phyloP scores from a whole-genome alignment of 2,113 vertebrate species.

The Monopterus albus region DNA sequence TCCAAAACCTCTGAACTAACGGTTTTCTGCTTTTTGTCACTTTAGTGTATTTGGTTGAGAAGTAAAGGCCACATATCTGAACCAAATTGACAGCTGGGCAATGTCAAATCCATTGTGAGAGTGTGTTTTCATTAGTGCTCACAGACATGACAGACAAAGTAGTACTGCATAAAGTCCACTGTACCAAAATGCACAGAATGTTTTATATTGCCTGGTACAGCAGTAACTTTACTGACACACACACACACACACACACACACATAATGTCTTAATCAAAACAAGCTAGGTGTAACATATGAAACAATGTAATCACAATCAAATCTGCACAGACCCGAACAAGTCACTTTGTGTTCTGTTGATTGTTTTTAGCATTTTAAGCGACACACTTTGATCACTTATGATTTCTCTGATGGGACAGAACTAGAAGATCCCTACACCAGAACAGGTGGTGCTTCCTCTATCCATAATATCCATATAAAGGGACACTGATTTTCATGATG shows the following conservation, averaged over 20 bases:
- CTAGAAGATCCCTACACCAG: neutral
- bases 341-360: neutral
- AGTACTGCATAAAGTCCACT: neutral
- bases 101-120: neutral
- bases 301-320: neutral
- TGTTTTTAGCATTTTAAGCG: neutral
- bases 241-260: too few relatives aligned
- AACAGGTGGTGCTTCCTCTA: too few relatives aligned
- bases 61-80: neutral
- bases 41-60: neutral
- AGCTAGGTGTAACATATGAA: neutral
- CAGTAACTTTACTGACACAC: neutral
- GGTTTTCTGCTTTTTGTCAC: too few relatives aligned
- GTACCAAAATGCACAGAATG: neutral
- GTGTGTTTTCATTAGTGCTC: neutral
- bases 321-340: neutral
- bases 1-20: too few relatives aligned
- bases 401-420: neutral
- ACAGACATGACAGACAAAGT: neutral
- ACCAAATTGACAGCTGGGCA: neutral
- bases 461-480: neutral
- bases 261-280: neutral
- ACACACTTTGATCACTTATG: neutral
- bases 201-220: neutral
- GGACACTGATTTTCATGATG: neutral